Evolutionary conservation across 1,140 invertebrate species (phyloP), one percentile per base, ranked within the genome.

Genomic region (Ostrea edulis): DNA sequence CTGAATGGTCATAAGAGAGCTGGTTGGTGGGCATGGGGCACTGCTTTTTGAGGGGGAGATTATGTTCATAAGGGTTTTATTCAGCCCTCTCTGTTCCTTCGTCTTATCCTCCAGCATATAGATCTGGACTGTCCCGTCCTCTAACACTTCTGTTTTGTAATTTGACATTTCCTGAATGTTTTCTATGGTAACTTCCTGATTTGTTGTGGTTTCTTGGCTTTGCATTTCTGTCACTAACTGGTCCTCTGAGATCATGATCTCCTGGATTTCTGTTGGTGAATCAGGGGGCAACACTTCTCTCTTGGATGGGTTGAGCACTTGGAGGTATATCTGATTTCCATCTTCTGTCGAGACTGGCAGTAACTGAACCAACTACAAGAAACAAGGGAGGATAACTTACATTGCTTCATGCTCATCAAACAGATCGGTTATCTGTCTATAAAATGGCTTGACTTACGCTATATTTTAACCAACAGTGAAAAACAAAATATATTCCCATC

Each of bases 131-230:
- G 86, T 89, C 9, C 88, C 88, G 68, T 89, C 88, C 44, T 84
- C 68, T 12, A 89, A 29, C 35, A 87, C 83, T 54, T 89, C 86
- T 14, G 86, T 87, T 62, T 65, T 85, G 53, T 62, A 85, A 54
- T 85, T 89, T n/a, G 81, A 68, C 25, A 82, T 53, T 85, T 83
- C 52, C 20, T 83, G 82, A 17, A 89, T 53, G 14, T 86, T 86
- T 62, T 89, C 88, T n/a, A 89, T 87, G 5, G 87, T 54, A 20
- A 89, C 86, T 82, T 89, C 86, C 35, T 88, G 83, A 82, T 84
- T 84, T 58, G 54, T 62, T 14, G 8, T 84, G 44, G 9, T 25
- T 85, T 62, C 84, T 25, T 62, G 84, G 5, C 22, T 29, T 5
- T 58, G 68, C 22, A 77, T 81, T 52, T 86, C 65, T 8, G 44